phyloP scores from a whole-genome alignment of 1,140 invertebrate species.

The Bacillus rossius region DNA sequence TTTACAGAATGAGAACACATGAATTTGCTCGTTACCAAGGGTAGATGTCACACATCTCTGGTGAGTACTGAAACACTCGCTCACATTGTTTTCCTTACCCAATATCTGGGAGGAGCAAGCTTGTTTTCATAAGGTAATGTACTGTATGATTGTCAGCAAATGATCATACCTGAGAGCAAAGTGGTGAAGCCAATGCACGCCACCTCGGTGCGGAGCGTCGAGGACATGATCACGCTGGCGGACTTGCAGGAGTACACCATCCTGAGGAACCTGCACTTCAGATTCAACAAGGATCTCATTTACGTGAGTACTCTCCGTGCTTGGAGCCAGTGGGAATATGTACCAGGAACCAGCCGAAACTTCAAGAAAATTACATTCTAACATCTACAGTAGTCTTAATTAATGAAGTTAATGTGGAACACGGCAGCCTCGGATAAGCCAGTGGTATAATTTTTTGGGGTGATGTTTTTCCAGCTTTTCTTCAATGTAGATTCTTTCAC shows the following conservation, averaged over 20 bases:
- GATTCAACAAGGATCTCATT: slow-evolving; percentile 83
- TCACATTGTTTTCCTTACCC: no score
- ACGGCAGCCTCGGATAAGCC: background rate
- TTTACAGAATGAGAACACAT: no score
- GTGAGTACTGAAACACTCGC: no score
- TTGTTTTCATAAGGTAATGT: background rate
- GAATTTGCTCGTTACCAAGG: no score
- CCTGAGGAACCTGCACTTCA: slow-evolving; percentile 82
- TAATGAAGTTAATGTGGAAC: background rate
- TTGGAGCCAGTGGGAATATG: background rate
- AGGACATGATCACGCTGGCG: slow-evolving; percentile 91
- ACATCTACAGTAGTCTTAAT: background rate
- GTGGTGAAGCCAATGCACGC: slow-evolving; percentile 80
- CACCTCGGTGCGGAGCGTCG: slow-evolving; percentile 77
- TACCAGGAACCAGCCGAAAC: no score
- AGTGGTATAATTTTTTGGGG: background rate
- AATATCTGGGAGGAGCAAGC: background rate
- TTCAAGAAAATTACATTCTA: no score
- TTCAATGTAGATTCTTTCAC: no score
- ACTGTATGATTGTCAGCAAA: slow-evolving; percentile 6
- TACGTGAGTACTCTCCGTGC: slow-evolving; percentile 59
- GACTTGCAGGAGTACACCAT: slow-evolving; percentile 92
- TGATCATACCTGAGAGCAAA: slow-evolving; percentile 29
- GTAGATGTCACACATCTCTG: no score
- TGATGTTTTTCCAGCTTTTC: no score